Percentiles rank a stretch among this genome's conserved stretches.
phyloP scores from a whole-genome alignment of 2,113 vertebrate species.

The Cygnus buccinator region DNA sequence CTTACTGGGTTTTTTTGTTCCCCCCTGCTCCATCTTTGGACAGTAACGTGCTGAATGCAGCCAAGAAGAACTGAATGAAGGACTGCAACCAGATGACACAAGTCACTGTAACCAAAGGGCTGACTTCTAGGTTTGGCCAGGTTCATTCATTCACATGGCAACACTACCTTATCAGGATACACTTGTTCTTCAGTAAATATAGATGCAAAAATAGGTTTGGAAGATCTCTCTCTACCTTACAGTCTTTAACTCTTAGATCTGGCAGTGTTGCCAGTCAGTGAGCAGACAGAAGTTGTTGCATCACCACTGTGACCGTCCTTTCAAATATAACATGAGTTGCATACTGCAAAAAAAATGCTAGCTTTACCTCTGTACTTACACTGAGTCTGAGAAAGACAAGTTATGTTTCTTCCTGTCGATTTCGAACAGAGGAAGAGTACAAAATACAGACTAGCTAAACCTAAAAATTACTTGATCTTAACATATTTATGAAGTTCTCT shows the following conservation, averaged over 20 bases:
- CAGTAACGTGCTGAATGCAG: neutral
- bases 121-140: neutral
- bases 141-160: neutral
- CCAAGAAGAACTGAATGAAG: neutral
- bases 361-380: neutral
- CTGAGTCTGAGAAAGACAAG: neutral
- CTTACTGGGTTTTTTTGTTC: neutral
- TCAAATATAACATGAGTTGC: neutral
- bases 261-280: neutral
- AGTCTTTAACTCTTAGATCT: neutral
- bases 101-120: neutral
- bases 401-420: neutral
- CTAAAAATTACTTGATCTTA: neutral
- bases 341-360: neutral
- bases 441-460: neutral
- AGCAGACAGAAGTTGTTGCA: neutral
- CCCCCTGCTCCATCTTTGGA: neutral
- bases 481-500: neutral
- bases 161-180: neutral
- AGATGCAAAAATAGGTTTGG: neutral
- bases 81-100: neutral
- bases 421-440: neutral
- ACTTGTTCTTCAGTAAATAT: neutral
- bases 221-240: neutral
- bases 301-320: neutral